These are phyloP conservation scores for Apoderus coryli DNA, from an alignment of 2,888 invertebrate genomes.

Conservation along the genomic window DNA sequence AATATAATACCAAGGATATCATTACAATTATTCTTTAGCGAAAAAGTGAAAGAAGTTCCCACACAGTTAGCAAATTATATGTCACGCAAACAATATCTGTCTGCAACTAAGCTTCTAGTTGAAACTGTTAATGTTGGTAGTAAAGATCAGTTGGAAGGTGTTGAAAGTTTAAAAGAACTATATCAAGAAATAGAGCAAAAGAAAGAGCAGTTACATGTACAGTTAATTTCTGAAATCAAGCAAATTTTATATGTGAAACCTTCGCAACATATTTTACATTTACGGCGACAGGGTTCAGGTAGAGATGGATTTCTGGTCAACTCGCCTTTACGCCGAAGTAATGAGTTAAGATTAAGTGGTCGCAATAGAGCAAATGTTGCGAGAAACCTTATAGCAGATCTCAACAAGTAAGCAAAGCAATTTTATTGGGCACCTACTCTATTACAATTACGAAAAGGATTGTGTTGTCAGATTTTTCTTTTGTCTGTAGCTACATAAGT, in stretches of 20 bases:
- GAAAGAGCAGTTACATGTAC: conserved; percentile 52
- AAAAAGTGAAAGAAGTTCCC: conserved; percentile 60
- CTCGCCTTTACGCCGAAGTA: conserved; percentile 43
- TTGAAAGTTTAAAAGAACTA: conserved; percentile 72
- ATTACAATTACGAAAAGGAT: too few species aligned
- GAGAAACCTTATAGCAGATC: conserved; percentile 37
- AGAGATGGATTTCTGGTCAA: conserved; percentile 33
- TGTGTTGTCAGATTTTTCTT: too few species aligned
- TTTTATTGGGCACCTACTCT: too few species aligned
- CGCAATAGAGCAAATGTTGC: conserved; percentile 39
- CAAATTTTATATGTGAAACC: conserved; percentile 48
- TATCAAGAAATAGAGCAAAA: conserved; percentile 56
- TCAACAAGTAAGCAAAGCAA: conserved; percentile 15
- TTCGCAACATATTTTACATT: conserved; percentile 29
- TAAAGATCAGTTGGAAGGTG: conserved; percentile 62
- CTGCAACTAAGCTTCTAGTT: conserved; percentile 68
- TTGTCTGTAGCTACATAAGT: too few species aligned
- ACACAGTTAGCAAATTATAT: conserved; percentile 49
- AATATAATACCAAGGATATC: too few species aligned
- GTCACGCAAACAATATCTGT: conserved; percentile 63
- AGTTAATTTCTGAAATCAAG: conserved; percentile 55
- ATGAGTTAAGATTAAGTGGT: conserved; percentile 40
- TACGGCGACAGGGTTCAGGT: conserved; percentile 47
- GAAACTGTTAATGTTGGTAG: conserved; percentile 51
- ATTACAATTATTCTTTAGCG: conserved; percentile 44